These are phyloP conservation scores for Pomatorhinus ruficollis DNA, from an alignment of 2,113 vertebrate genomes.

Conservation along the genomic window DNA sequence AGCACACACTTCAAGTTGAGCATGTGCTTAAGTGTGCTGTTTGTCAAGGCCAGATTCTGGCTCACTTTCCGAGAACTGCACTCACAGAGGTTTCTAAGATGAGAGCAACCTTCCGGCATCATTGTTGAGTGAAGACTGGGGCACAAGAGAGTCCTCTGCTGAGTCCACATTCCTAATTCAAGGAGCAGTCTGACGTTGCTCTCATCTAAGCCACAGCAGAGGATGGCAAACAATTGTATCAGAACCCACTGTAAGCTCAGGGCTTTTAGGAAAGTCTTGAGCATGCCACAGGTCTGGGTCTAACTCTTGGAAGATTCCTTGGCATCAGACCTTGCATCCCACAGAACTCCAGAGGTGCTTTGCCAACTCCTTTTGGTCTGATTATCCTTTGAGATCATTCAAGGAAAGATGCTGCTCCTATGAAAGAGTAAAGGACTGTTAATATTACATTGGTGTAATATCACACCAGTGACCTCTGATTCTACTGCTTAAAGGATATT, in stretches of 20 bases:
- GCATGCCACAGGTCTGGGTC: not conserved
- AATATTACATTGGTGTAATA: not conserved
- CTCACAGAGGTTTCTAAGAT: not conserved
- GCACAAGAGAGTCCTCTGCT: not conserved
- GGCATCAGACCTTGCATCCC: not conserved
- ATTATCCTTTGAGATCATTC: not conserved
- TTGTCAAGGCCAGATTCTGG: not conserved
- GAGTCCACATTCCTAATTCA: not conserved
- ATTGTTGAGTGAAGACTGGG: not conserved
- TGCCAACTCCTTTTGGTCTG: not conserved
- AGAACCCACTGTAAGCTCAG: not conserved
- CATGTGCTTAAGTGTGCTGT: not conserved
- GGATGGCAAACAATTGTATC: not conserved
- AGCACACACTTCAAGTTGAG: constrained; percentile 9
- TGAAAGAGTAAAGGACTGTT: not conserved
- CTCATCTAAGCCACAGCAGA: not conserved
- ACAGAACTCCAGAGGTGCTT: not conserved
- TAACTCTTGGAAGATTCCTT: not conserved
- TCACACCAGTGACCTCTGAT: not conserved
- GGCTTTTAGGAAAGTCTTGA: not conserved
- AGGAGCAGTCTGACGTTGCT: not conserved
- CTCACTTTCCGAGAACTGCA: not conserved
- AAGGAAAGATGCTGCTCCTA: not conserved
- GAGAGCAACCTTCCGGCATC: not conserved
- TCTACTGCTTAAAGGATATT: not conserved